Percentiles rank a stretch among this genome's conserved stretches.
These are phyloP conservation scores for Caretta caretta DNA, from an alignment of 2,113 vertebrate genomes.

Conservation along the genomic window DNA sequence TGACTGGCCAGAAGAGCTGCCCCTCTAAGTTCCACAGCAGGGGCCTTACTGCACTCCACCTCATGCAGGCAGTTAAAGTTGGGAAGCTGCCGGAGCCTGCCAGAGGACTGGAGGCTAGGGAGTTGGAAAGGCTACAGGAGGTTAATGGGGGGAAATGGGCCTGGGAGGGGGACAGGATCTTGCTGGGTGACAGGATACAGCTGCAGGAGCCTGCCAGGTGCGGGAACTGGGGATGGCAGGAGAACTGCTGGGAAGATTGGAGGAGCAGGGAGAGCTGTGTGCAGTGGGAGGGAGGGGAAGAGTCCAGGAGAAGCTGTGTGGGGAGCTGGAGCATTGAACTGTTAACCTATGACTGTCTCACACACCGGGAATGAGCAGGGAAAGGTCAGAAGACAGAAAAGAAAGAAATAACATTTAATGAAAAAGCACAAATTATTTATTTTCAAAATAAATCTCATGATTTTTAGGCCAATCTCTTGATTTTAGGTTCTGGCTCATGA, in stretches of 20 bases:
- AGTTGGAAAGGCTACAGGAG: background rate
- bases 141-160: background rate
- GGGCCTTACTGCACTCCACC: background rate
- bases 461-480: background rate
- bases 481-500: background rate
- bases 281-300: background rate
- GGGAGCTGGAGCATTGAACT: background rate
- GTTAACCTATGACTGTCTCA: background rate
- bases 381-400: background rate
- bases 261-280: background rate
- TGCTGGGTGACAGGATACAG: background rate
- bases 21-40: background rate
- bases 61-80: background rate
- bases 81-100: background rate
- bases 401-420: background rate
- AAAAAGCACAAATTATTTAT: background rate
- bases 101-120: background rate
- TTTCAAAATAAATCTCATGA: background rate
- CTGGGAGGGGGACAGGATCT: too few relatives aligned
- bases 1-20: background rate
- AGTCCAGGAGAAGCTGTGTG: background rate
- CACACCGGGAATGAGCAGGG: background rate
- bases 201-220: background rate
- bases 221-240: background rate
- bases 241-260: background rate